These are phyloP conservation scores for Halichondria panicea DNA, from an alignment of 37 sponge, comb jelly and placozoan species.

Conservation along the genomic window DNA sequence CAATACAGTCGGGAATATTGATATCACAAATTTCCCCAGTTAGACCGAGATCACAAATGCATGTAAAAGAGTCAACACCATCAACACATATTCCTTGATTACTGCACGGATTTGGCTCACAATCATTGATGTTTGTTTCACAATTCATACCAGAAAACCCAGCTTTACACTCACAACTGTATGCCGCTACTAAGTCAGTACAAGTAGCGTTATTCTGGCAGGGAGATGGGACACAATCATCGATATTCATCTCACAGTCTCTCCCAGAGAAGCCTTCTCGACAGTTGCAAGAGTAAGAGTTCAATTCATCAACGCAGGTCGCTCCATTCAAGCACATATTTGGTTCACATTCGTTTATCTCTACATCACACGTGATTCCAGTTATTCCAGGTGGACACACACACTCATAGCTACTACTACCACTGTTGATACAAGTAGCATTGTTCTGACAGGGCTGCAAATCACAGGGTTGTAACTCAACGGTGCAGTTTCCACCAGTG, in stretches of 20 bases:
- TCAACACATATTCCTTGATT: slow-evolving; percentile 38
- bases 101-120: slow-evolving; percentile 11
- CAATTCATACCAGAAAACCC: slow-evolving; percentile 28
- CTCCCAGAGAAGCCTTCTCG: slow-evolving; percentile 33
- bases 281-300: slow-evolving; percentile 55
- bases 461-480: slow-evolving; percentile 52
- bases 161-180: slow-evolving; percentile 24
- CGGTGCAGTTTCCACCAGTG: slow-evolving; percentile 66
- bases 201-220: slow-evolving; percentile 66
- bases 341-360: slow-evolving; percentile 60
- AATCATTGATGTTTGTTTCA: slow-evolving; percentile 10
- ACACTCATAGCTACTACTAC: slow-evolving; percentile 41
- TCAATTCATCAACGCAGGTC: slow-evolving; percentile 37
- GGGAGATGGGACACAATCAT: slow-evolving; percentile 32
- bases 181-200: slow-evolving; percentile 13
- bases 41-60: slow-evolving; percentile 49
- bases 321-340: slow-evolving; percentile 52
- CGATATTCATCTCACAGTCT: slow-evolving; percentile 33
- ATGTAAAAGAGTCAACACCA: slow-evolving; percentile 2
- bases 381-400: slow-evolving; percentile 55
- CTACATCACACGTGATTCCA: slow-evolving; percentile 41
- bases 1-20: slow-evolving; percentile 21
- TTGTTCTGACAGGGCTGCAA: slow-evolving; percentile 52
- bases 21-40: slow-evolving; percentile 43
- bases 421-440: slow-evolving; percentile 46